Evolutionary conservation across 2,113 vertebrate species (phyloP).

Genomic region (Pollachius pollachius): DNA sequence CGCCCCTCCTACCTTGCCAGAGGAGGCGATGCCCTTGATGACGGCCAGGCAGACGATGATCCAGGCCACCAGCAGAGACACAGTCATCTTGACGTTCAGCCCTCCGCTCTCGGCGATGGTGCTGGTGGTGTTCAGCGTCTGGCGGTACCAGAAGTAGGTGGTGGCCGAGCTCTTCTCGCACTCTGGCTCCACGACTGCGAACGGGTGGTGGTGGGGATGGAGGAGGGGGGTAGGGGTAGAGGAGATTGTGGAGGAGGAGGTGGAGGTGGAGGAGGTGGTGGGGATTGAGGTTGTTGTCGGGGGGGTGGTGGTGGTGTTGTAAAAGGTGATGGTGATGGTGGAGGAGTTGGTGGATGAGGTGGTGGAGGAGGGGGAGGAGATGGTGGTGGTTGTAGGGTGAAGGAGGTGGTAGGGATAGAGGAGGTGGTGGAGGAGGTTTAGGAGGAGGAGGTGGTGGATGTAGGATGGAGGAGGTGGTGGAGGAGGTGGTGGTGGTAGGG

Average conservation of each 20-base stretch:
- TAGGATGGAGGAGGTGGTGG: not conserved
- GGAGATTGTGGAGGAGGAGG: not conserved
- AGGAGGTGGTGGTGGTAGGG: conserved; percentile 3
- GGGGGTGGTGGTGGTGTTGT: conserved; percentile 7
- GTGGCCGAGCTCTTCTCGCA: conserved; percentile 97
- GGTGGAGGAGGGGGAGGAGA: not conserved
- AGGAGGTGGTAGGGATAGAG: not conserved
- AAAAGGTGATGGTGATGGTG: not conserved
- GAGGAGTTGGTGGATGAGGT: too few relatives aligned
- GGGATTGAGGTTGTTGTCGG: not conserved
- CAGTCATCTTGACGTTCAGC: conserved; percentile 93
- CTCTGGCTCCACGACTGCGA: conserved; percentile 88
- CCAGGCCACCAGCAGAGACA: conserved; percentile 92
- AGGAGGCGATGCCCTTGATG: conserved; percentile 96
- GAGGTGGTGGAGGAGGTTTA: not conserved
- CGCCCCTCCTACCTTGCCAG: conserved; percentile 82
- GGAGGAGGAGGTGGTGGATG: not conserved
- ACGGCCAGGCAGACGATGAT: conserved; percentile 92
- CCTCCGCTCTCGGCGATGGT: conserved; percentile 91
- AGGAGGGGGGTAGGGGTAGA: conserved; percentile 6
- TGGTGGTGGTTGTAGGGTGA: not conserved
- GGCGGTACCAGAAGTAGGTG: conserved; percentile 98
- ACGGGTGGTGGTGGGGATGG: not conserved
- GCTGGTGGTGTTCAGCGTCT: conserved; percentile 92
- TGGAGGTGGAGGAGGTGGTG: too few relatives aligned